These are phyloP conservation scores for Bradypus variegatus DNA, from an alignment of 2,797 vertebrate genomes.

Conservation along the genomic window DNA sequence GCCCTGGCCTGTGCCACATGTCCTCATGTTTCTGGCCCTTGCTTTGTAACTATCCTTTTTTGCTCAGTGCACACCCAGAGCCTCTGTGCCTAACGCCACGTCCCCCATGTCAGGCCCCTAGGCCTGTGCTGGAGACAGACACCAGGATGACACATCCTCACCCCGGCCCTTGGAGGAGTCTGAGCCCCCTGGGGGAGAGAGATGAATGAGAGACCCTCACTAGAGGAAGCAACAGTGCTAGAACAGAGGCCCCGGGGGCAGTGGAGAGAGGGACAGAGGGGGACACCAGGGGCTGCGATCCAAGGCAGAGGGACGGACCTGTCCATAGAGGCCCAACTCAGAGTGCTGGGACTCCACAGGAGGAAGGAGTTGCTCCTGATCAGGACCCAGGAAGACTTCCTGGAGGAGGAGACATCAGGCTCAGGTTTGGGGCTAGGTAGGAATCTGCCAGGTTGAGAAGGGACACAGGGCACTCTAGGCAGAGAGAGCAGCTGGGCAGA, in stretches of 20 bases:
- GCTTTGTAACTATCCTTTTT: neutral
- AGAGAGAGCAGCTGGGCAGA: neutral
- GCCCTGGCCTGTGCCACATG: neutral
- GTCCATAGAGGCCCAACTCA: neutral
- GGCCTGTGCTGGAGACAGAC: neutral
- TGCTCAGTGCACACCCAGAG: neutral
- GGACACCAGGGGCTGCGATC: neutral
- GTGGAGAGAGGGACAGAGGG: neutral
- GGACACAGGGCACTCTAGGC: too few relatives aligned
- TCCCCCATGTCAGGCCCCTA: neutral
- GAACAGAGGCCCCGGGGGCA: neutral
- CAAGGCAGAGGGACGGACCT: neutral
- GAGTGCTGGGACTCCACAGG: neutral
- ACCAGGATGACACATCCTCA: neutral
- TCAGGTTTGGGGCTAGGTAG: rapidly evolving
- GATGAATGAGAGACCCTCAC: neutral
- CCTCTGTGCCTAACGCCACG: neutral
- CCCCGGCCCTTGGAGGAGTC: neutral
- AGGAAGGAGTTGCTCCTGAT: neutral
- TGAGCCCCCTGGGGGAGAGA: neutral
- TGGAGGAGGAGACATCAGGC: neutral
- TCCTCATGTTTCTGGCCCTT: neutral
- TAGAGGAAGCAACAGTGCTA: too few relatives aligned
- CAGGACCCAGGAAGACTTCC: neutral
- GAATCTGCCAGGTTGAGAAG: neutral